Evolutionary conservation across 2,888 invertebrate species (phyloP).

Genomic region (Drosophila demipolita): DNA sequence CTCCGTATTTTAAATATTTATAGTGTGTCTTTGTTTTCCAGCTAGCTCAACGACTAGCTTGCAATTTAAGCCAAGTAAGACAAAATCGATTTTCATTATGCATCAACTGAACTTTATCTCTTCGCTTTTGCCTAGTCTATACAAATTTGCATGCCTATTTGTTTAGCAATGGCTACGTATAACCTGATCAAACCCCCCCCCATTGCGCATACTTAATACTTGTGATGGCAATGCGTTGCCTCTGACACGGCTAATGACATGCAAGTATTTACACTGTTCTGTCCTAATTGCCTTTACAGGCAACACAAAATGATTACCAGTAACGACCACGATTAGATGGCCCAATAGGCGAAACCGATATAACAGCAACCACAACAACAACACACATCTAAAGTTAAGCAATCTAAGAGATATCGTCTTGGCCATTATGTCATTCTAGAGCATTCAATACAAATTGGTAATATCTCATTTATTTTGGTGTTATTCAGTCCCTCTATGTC

Average conservation of each 20-base stretch:
- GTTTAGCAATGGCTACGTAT: conserved; percentile 1
- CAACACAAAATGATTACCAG: conserved; percentile 37
- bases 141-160: conserved; percentile 19
- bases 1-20: conserved; percentile 17
- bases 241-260: conserved; percentile 77
- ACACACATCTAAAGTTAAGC: conserved; percentile 17
- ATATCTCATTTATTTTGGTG: conserved; percentile 75
- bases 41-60: conserved; percentile 1
- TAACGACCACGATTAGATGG: conserved; percentile 21
- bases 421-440: conserved; percentile 71
- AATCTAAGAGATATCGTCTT: conserved; percentile 23
- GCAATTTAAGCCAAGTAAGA: neutral
- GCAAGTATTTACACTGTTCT: conserved; percentile 69
- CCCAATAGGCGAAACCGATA: conserved; percentile 39
- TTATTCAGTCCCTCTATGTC: conserved; percentile 15
- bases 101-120: neutral
- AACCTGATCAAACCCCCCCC: conserved; percentile 5
- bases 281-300: conserved; percentile 69
- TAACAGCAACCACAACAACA: conserved; percentile 3
- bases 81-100: conserved; percentile 1
- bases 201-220: conserved; percentile 66
- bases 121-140: neutral
- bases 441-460: conserved; percentile 78
- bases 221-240: conserved; percentile 64
- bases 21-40: conserved; percentile 13